A percentile compares a stretch with the other conserved stretches of the same genome.
Conservation (phyloP, 2,113 vertebrate species). For the Columba janthina region DNA sequence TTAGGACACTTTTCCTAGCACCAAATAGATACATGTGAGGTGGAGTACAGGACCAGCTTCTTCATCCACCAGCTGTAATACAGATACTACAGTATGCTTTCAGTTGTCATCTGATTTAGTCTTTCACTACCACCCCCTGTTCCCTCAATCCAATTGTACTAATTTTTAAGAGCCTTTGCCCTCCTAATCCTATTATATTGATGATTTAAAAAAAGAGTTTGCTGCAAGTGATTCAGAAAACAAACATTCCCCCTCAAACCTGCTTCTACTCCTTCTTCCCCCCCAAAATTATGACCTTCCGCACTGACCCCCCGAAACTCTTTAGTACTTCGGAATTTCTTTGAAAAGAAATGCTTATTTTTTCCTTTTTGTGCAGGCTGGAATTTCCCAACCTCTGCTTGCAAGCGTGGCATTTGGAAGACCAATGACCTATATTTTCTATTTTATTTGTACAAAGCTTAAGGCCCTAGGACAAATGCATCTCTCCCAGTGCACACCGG, state of each 20-base stretch:
- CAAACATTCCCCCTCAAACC: fast-evolving
- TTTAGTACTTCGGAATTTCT: neutral
- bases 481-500: neutral
- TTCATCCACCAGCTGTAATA: neutral
- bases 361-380: neutral
- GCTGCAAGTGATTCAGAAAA: neutral
- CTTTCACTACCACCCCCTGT: neutral
- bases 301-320: neutral
- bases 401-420: neutral
- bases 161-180: constrained; percentile 11
- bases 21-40: neutral
- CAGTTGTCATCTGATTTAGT: neutral
- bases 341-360: neutral
- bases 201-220: neutral
- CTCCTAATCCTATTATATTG: neutral
- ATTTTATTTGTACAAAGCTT: neutral
- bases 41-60: neutral
- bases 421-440: neutral
- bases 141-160: constrained; percentile 22
- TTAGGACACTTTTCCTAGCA: neutral
- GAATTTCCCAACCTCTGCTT: neutral
- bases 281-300: neutral
- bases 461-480: neutral
- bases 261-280: neutral
- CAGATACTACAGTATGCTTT: neutral